Evolutionary conservation across 2,113 vertebrate species (phyloP).

Genomic region (Geococcyx californianus): DNA sequence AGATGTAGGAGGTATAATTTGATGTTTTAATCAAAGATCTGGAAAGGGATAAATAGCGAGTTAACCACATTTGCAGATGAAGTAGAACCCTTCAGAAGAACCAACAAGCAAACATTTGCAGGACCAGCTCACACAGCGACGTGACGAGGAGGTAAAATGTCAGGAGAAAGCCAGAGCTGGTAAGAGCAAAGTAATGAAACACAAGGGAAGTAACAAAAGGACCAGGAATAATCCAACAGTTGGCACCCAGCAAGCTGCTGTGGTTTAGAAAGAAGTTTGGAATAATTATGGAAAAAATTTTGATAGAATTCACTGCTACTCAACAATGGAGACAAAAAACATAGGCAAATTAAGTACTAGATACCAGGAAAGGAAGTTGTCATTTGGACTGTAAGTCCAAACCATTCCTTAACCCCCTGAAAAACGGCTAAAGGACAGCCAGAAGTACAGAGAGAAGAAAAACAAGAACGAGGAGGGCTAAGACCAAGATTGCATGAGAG

Average conservation of each 20-base stretch:
- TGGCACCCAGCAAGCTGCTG: not conserved
- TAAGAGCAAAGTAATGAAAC: not conserved
- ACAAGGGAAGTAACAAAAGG: not conserved
- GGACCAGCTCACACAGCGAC: not conserved
- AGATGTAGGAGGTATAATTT: not conserved
- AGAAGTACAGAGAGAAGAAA: not conserved
- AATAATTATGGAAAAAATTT: not conserved
- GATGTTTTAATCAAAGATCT: not conserved
- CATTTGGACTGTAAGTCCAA: not conserved
- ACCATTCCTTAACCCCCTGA: accelerated
- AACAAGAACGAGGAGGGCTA: not conserved
- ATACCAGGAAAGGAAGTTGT: not conserved
- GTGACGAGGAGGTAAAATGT: not conserved
- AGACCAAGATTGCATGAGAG: not conserved
- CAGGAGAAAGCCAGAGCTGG: not conserved
- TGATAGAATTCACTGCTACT: not conserved
- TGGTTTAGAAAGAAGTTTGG: not conserved
- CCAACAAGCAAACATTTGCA: not conserved
- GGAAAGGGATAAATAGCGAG: not conserved
- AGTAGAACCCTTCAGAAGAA: not conserved
- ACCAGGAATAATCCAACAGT: not conserved
- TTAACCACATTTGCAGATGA: not conserved
- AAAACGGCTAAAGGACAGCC: not conserved
- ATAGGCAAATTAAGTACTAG: not conserved
- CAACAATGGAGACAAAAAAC: not conserved